Conservation (phyloP, 1,140 invertebrate species). For the Drosophila sucinea region DNA sequence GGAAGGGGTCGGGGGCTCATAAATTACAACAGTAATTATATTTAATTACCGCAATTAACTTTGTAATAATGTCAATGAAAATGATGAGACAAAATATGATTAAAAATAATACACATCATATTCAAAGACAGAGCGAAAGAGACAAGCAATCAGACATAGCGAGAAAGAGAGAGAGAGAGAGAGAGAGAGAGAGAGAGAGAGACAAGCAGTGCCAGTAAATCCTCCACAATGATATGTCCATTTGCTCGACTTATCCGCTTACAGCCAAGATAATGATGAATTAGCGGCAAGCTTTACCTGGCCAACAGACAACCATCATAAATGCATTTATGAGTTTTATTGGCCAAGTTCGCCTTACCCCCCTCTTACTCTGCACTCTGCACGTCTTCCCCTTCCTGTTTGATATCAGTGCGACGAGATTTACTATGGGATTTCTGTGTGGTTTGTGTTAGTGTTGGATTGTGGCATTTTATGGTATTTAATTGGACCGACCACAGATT, state of each 20-base stretch:
- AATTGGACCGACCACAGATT: slow-evolving; percentile 69
- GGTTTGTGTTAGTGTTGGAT: slow-evolving; percentile 23
- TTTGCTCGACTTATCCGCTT: slow-evolving; percentile 53
- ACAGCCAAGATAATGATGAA: slow-evolving; percentile 60
- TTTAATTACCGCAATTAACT: slow-evolving; percentile 80
- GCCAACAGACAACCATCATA: slow-evolving; percentile 51
- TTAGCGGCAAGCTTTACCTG: slow-evolving; percentile 48
- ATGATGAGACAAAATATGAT: slow-evolving; percentile 78
- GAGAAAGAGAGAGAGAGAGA: background rate
- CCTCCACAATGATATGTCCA: slow-evolving; percentile 26
- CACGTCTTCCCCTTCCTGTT: background rate
- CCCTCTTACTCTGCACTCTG: background rate
- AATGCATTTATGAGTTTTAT: slow-evolving; percentile 74
- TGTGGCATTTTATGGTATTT: slow-evolving; percentile 69
- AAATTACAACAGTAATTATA: slow-evolving; percentile 79
- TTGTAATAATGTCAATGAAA: slow-evolving; percentile 81
- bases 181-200: background rate
- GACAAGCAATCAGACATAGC: slow-evolving; percentile 4
- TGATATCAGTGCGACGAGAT: slow-evolving; percentile 52
- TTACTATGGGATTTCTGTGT: slow-evolving; percentile 56
- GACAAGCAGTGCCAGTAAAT: slow-evolving; percentile 25
- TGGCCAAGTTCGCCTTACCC: slow-evolving; percentile 11
- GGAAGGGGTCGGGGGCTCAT: slow-evolving; percentile 73
- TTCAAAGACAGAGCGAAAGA: slow-evolving; percentile 8
- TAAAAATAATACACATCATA: slow-evolving; percentile 55